Conservation (phyloP, 2,888 invertebrate genomes). For the Keiferia lycopersicella region DNA sequence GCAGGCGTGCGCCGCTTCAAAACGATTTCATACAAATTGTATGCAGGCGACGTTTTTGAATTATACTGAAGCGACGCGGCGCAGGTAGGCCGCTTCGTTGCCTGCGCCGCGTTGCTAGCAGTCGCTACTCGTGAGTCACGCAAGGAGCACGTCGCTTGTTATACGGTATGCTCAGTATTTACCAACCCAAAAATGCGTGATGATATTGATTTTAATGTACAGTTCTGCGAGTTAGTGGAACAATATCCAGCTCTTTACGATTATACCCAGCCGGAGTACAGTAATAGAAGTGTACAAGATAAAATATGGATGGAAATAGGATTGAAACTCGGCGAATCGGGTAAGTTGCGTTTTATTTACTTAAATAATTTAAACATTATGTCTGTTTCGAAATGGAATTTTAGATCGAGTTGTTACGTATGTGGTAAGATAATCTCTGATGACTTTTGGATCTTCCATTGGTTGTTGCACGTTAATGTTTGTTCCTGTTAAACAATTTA, state of each 20-base stretch:
- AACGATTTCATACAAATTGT: no score
- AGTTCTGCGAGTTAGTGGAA: constrained; percentile 33
- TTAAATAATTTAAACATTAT: no score
- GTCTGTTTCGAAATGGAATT: constrained; percentile 35
- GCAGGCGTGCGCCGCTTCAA: no score
- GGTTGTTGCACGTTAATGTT: constrained; percentile 30
- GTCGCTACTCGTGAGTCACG: neutral
- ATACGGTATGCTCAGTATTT: constrained; percentile 4
- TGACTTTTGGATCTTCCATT: constrained; percentile 31
- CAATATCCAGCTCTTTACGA: constrained; percentile 32
- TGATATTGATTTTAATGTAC: constrained; percentile 29
- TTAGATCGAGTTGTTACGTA: constrained; percentile 33
- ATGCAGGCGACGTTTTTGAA: no score
- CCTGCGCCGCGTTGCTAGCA: neutral
- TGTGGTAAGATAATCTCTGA: constrained; percentile 36
- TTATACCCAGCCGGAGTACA: no score
- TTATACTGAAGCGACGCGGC: no score
- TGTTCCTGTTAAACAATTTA: constrained; percentile 33
- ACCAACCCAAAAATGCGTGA: no score
- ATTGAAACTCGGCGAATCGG: constrained; percentile 32
- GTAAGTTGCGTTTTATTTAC: constrained; percentile 31
- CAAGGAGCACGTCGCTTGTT: constrained; percentile 2
- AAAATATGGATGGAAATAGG: constrained; percentile 34
- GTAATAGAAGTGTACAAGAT: constrained; percentile 35
- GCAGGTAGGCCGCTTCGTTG: neutral